Percentiles rank a stretch among this genome's conserved stretches.
These are phyloP conservation scores for Isichthys henryi DNA, from an alignment of 2,113 vertebrate species.

Conservation along the genomic window DNA sequence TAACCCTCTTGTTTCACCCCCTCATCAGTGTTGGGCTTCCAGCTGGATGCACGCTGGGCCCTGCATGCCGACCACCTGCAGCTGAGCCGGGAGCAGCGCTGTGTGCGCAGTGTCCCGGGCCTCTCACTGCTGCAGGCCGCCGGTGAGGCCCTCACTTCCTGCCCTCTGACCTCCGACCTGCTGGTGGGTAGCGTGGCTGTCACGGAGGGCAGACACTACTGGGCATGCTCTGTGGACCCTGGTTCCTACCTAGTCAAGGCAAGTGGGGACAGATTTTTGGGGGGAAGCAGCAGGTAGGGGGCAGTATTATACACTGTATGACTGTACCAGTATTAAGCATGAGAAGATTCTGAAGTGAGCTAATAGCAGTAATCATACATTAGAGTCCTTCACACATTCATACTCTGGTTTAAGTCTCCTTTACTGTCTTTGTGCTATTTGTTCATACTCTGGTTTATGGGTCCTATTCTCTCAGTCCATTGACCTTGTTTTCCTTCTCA, in stretches of 20 bases:
- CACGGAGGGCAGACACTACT: constrained; percentile 89
- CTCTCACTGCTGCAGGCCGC: constrained; percentile 68
- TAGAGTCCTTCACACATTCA: neutral
- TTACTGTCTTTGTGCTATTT: neutral
- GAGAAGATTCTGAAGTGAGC: neutral
- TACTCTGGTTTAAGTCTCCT: neutral
- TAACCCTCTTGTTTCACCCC: neutral
- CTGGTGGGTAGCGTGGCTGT: constrained; percentile 73
- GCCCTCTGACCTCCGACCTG: constrained; percentile 68
- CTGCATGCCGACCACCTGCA: constrained; percentile 83
- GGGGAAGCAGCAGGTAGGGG: neutral
- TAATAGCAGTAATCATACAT: neutral
- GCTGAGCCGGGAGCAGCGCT: constrained; percentile 88
- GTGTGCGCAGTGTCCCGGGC: constrained; percentile 73
- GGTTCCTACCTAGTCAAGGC: constrained; percentile 90
- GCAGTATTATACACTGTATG: neutral
- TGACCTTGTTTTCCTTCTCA: neutral
- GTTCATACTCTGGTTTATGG: neutral
- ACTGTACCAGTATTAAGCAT: neutral
- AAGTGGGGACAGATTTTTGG: neutral
- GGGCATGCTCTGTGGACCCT: constrained; percentile 91
- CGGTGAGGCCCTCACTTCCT: constrained; percentile 66
- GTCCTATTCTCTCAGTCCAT: neutral
- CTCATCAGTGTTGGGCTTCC: constrained; percentile 83
- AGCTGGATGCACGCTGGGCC: constrained; percentile 89